phyloP scores from a whole-genome alignment of 2,113 vertebrate genomes.

The Bufo bufo region DNA sequence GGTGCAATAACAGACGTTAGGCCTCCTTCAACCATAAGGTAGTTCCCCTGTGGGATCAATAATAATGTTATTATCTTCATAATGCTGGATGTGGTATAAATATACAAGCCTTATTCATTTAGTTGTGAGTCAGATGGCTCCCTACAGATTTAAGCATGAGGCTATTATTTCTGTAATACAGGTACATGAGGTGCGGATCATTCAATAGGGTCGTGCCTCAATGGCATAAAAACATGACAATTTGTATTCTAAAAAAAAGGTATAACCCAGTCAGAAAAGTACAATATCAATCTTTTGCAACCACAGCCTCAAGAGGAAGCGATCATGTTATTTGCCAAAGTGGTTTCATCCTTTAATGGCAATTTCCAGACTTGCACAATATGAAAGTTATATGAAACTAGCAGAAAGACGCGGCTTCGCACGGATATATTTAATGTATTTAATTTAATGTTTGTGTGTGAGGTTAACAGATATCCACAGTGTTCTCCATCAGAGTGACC shows the following conservation, averaged over 20 bases:
- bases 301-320: not conserved
- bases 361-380: not conserved
- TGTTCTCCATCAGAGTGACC: too few relatives aligned
- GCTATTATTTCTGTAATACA: not conserved
- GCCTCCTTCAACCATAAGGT: not conserved
- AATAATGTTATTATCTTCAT: constrained; percentile 22
- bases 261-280: not conserved
- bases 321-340: not conserved
- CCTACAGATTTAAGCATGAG: constrained; percentile 5
- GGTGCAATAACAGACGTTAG: not conserved
- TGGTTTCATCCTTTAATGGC: not conserved
- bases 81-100: not conserved
- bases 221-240: not conserved
- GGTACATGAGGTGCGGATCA: not conserved
- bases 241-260: not conserved
- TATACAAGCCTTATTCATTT: constrained; percentile 5
- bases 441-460: too few relatives aligned
- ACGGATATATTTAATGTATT: too few relatives aligned
- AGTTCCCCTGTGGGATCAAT: constrained; percentile 12
- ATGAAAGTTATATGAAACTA: too few relatives aligned
- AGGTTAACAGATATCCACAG: too few relatives aligned
- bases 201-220: not conserved
- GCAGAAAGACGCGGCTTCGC: too few relatives aligned
- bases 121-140: constrained; percentile 1
- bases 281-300: not conserved